phyloP scores from a whole-genome alignment of 2,113 vertebrate genomes.

The Albula glossodonta region DNA sequence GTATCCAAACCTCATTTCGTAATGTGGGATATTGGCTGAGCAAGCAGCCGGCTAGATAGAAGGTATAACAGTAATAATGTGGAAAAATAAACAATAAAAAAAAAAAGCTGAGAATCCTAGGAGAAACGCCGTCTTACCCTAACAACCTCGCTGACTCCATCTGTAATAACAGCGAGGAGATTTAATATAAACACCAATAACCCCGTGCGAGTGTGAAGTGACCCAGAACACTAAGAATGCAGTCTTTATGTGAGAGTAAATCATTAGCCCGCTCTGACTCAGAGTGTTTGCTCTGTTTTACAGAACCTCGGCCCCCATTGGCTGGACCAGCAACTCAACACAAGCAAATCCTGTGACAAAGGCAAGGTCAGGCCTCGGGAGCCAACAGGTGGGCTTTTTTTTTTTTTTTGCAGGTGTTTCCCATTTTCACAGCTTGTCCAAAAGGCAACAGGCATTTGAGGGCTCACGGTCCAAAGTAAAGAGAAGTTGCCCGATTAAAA shows the following conservation, averaged over 20 bases:
- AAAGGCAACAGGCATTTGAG: slow-evolving; percentile 13
- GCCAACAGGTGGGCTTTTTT: slow-evolving; percentile 56
- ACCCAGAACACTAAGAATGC: slow-evolving; percentile 15
- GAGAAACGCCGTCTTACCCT: neutral
- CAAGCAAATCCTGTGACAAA: slow-evolving; percentile 27
- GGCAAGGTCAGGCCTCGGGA: slow-evolving; percentile 53
- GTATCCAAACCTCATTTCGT: neutral
- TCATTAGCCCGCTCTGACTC: slow-evolving; percentile 65
- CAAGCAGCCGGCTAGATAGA: neutral
- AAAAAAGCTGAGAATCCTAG: neutral
- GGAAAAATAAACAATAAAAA: neutral
- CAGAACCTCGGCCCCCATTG: slow-evolving; percentile 42
- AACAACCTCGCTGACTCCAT: neutral
- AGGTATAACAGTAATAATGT: neutral
- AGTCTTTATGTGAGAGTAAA: slow-evolving; percentile 55
- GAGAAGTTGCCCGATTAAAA: neutral
- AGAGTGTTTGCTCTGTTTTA: slow-evolving; percentile 52
- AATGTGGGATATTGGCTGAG: neutral
- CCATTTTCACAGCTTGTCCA: slow-evolving; percentile 47
- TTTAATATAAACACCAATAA: slow-evolving; percentile 17
- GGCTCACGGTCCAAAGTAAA: neutral
- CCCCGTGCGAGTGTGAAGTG: neutral
- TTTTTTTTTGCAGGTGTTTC: slow-evolving; percentile 51
- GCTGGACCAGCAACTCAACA: slow-evolving; percentile 26
- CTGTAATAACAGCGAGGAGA: neutral